A percentile compares a stretch with the other conserved stretches of the same genome.
phyloP scores from a whole-genome alignment of 2,888 invertebrate genomes.

The Eupithecia subfuscata region DNA sequence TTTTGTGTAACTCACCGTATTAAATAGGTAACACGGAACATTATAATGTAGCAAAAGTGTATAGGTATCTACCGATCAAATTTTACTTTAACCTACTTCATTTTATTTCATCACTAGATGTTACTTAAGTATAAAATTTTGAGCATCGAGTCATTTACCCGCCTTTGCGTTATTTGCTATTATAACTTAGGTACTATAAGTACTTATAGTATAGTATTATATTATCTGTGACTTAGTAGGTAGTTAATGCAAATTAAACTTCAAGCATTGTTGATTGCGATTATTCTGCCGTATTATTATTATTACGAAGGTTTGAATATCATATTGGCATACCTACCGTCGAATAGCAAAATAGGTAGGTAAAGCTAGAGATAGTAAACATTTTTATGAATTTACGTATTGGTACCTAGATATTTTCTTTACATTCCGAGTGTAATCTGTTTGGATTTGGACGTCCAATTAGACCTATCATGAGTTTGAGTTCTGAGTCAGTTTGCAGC shows the following conservation, averaged over 20 bases:
- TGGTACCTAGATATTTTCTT: background rate
- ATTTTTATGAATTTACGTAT: background rate
- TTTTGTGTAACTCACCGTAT: background rate
- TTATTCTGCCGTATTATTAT: constrained; percentile 1
- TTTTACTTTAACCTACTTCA: background rate
- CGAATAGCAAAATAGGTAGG: background rate
- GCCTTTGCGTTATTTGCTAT: constrained; percentile 15
- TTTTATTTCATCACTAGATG: background rate
- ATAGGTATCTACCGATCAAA: too few species aligned
- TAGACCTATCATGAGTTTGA: background rate
- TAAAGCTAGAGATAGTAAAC: background rate
- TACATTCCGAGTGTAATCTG: background rate
- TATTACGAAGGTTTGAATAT: background rate
- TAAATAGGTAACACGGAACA: background rate
- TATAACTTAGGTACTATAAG: too few species aligned
- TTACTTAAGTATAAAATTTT: background rate
- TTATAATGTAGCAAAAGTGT: background rate
- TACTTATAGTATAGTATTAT: too few species aligned
- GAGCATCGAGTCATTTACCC: constrained; percentile 22
- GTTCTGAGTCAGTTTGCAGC: background rate
- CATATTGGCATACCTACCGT: background rate
- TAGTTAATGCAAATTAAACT: constrained; percentile 17
- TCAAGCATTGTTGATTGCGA: constrained; percentile 11
- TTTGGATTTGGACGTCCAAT: background rate
- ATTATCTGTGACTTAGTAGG: background rate